Percentiles rank a stretch among this genome's conserved stretches.
These are phyloP conservation scores for Barnardius zonarius DNA, from an alignment of 2,113 vertebrate genomes.

Conservation along the genomic window DNA sequence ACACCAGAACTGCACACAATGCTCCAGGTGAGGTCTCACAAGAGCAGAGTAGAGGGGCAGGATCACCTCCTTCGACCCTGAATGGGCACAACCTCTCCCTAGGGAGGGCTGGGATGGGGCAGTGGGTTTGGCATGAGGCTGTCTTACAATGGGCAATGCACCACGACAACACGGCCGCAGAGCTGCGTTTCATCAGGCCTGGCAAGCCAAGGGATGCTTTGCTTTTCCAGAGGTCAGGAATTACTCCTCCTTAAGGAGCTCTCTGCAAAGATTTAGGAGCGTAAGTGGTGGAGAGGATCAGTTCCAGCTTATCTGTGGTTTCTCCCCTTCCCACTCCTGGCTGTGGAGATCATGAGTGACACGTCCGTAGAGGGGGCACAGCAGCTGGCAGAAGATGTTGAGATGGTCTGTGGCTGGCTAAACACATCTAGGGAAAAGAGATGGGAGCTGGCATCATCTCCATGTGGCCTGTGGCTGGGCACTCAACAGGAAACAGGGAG, in stretches of 20 bases:
- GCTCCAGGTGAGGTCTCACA: too few relatives aligned
- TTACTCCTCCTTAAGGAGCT: neutral
- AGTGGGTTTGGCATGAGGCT: neutral
- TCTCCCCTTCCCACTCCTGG: neutral
- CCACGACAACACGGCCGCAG: fast-evolving
- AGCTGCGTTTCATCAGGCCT: neutral
- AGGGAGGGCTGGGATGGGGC: neutral
- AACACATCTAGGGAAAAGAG: neutral
- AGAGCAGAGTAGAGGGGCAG: too few relatives aligned
- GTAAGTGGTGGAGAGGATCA: neutral
- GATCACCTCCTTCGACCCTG: too few relatives aligned
- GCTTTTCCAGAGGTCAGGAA: neutral
- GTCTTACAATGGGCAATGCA: neutral
- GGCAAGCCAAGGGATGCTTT: neutral
- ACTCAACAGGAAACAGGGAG: neutral
- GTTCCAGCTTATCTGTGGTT: neutral
- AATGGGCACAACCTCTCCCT: neutral
- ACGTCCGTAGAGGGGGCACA: neutral
- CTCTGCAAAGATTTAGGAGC: neutral
- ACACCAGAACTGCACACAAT: too few relatives aligned
- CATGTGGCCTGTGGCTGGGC: neutral
- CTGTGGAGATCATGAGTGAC: fast-evolving
- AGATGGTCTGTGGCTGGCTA: neutral
- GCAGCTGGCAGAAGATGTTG: neutral
- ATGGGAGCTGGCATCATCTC: neutral